These are phyloP conservation scores for Dryas iulia DNA, from an alignment of 1,140 invertebrate genomes.

Conservation along the genomic window DNA sequence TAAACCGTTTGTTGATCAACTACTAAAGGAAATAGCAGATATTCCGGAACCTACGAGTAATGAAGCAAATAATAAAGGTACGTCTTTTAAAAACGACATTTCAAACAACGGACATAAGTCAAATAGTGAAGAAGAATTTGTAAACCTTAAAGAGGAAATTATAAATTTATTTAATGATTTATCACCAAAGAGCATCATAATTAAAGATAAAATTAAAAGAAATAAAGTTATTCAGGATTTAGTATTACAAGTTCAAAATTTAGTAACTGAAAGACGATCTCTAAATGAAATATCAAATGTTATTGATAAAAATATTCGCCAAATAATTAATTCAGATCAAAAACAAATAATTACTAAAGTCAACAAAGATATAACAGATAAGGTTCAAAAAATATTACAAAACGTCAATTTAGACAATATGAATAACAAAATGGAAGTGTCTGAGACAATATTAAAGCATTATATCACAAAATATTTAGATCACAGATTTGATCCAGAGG, in stretches of 20 bases:
- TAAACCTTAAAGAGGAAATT: neutral
- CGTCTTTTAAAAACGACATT: neutral
- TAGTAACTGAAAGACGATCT: neutral
- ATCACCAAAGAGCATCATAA: neutral
- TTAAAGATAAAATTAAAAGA: neutral
- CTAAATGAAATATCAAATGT: neutral
- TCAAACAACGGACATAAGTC: neutral
- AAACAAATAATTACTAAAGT: neutral
- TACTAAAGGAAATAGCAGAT: slow-evolving; percentile 32
- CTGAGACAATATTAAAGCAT: slow-evolving; percentile 37
- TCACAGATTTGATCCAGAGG: slow-evolving; percentile 40
- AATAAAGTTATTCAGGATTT: neutral
- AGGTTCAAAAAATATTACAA: neutral
- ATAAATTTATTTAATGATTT: neutral
- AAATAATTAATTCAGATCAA: slow-evolving; percentile 6
- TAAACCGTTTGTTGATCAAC: slow-evolving; percentile 30
- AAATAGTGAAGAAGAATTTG: neutral
- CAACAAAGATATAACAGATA: neutral
- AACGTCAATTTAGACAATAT: neutral
- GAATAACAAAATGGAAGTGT: neutral
- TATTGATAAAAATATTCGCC: neutral
- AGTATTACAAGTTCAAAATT: neutral
- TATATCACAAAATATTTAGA: slow-evolving; percentile 46
- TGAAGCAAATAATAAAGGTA: neutral
- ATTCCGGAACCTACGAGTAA: slow-evolving; percentile 26